Base-by-base conservation (phyloP, 2,888 invertebrate genomes). In the Meiosimyza platycephala region DNA sequence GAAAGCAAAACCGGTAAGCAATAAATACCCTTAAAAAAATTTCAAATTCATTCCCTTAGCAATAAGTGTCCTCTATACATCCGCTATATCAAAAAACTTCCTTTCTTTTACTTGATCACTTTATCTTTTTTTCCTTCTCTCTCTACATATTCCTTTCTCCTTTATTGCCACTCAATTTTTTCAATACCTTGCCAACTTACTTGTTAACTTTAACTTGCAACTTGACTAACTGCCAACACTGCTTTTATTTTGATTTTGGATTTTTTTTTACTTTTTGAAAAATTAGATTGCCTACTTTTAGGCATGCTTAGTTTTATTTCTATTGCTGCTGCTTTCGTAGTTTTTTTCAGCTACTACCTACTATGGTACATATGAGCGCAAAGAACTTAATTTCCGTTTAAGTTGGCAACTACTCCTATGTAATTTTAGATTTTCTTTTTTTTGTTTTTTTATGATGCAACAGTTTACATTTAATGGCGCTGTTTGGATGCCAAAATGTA, bases 1-100 rank as follows among this genome's bases (percentile, higher is more conserved):
- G 78, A 85, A 85, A 84, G 86, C 85, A 76, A 85, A 85, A 82
- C 85, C 85, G 85, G 85, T 85, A 85, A 85, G 85, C 78, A 60
- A 66, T 52, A 52, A 55, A 65, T 48, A 40, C 40, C 40, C 3
- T 40, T 9, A 40, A 9, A 40, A n/a, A 40, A 28, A 28, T 28
- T 28, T 28, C 40, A 40, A 40, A 28, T 28, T 28, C 28, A 28
- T 28, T 28, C 28, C 28, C 28, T 40, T 40, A 40, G 40, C 40
- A 40, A 40, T 40, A 9, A 40, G 6, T 40, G 6, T 40, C 40
- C 40, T 28, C 28, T 40, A 7, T 12, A 12, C 60, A 33, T 12
- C 33, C 18, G 57, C 15, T 65, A 52, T 28, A 16, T 66, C 40
- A 40, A 28, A n/a, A 28, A 28, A 13, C 54, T 18, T 7, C 54